Percentiles rank a stretch among this genome's conserved stretches.
Evolutionary conservation across 2,888 invertebrate species (phyloP).

Genomic region (Morpho deidamia): DNA sequence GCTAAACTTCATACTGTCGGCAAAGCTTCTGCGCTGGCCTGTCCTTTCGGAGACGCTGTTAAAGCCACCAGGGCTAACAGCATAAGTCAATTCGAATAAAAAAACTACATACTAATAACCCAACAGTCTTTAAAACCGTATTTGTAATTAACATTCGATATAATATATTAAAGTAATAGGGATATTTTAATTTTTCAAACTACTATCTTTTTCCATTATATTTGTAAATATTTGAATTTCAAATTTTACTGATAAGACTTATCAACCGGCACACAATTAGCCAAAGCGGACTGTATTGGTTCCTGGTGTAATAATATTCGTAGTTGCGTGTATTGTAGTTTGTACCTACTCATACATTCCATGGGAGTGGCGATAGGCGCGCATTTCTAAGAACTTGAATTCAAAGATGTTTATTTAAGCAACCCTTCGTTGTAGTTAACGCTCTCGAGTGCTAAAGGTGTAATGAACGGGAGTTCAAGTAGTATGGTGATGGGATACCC

Average conservation of each 20-base stretch:
- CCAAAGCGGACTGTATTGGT: conserved; percentile 3
- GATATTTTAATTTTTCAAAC: too few relatives aligned
- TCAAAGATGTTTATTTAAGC: conserved; percentile 30
- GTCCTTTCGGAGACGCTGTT: too few relatives aligned
- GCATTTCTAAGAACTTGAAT: conserved; percentile 43
- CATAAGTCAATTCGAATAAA: too few relatives aligned
- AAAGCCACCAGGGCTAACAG: too few relatives aligned
- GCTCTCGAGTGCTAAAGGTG: conserved; percentile 19
- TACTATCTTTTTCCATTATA: neutral
- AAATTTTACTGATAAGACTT: conserved; percentile 6
- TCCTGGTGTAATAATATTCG: conserved; percentile 7
- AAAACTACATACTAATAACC: too few relatives aligned
- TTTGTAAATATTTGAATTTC: neutral
- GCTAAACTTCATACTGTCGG: too few relatives aligned
- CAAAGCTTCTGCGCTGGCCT: too few relatives aligned
- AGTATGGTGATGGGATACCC: conserved; percentile 13
- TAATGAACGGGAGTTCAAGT: conserved; percentile 20
- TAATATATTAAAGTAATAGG: too few relatives aligned
- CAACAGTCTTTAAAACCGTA: too few relatives aligned
- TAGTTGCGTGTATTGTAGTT: conserved; percentile 13
- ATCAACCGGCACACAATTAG: conserved; percentile 3
- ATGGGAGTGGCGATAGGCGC: conserved; percentile 26
- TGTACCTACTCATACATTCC: conserved; percentile 22
- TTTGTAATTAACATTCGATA: too few relatives aligned
- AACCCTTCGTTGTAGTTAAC: conserved; percentile 25